Evolutionary conservation across 2,888 invertebrate species (phyloP).

Genomic region (Gymnosoma rotundatum): DNA sequence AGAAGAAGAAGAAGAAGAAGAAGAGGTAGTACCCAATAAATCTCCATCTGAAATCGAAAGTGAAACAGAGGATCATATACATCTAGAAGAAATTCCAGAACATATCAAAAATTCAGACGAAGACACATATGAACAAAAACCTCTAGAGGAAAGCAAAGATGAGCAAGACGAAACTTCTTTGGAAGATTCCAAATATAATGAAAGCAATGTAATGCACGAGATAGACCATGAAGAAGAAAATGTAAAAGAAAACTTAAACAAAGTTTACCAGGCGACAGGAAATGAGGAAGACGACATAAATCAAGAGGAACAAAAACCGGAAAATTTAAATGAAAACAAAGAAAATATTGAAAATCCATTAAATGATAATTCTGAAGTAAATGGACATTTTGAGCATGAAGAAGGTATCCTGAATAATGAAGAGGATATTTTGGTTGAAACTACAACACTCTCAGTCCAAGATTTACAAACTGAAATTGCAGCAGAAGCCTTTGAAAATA

Average conservation of each 20-base stretch:
- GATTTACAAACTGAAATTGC: background rate
- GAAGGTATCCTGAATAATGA: background rate
- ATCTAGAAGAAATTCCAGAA: background rate
- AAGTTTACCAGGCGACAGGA: background rate
- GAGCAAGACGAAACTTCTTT: conserved; percentile 9
- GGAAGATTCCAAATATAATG: background rate
- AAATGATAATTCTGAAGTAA: background rate
- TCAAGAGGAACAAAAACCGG: conserved; percentile 1
- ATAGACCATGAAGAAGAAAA: background rate
- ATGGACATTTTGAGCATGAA: background rate
- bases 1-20: conserved; percentile 28
- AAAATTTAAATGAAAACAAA: background rate
- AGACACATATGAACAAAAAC: background rate
- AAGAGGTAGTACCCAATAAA: background rate
- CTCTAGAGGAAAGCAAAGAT: background rate
- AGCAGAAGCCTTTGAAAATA: background rate
- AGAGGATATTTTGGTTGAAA: conserved; percentile 6
- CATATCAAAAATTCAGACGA: background rate
- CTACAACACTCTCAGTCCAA: background rate
- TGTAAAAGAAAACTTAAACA: background rate
- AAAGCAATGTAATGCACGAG: background rate
- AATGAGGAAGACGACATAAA: background rate
- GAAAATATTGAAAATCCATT: background rate
- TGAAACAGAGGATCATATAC: background rate
- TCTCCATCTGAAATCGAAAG: background rate